Conservation (phyloP, 2,797 vertebrate species). For the Gymnothorax javanicus region DNA sequence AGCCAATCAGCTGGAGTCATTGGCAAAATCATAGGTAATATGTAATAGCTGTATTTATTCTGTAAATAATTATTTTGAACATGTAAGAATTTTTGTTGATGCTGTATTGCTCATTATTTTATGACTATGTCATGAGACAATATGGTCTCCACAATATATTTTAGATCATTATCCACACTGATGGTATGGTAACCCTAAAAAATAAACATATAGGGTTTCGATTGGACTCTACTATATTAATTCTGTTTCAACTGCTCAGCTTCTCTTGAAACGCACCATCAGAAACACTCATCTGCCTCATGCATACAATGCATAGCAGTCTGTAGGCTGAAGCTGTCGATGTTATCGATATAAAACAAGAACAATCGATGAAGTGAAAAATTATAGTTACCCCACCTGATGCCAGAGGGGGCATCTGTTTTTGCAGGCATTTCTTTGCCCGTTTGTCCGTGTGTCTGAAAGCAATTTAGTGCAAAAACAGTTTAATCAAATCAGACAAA, state of each 20-base stretch:
- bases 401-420: too few species aligned
- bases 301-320: background rate
- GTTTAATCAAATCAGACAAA: too few species aligned
- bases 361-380: background rate
- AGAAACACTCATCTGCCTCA: background rate
- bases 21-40: too few species aligned
- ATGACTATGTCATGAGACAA: background rate
- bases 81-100: background rate
- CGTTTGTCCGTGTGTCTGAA: too few species aligned
- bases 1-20: too few species aligned
- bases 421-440: too few species aligned
- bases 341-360: background rate
- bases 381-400: background rate
- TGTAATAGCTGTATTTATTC: too few species aligned
- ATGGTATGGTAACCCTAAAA: background rate
- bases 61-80: background rate
- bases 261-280: background rate
- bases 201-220: background rate
- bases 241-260: background rate
- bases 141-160: background rate
- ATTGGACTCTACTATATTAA: background rate
- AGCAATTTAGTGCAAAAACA: too few species aligned
- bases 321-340: background rate
- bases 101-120: background rate
- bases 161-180: background rate